Percentiles rank a stretch among this genome's conserved stretches.
Evolutionary conservation across 2,797 vertebrate species (phyloP).

Genomic region (Acanthopagrus latus): DNA sequence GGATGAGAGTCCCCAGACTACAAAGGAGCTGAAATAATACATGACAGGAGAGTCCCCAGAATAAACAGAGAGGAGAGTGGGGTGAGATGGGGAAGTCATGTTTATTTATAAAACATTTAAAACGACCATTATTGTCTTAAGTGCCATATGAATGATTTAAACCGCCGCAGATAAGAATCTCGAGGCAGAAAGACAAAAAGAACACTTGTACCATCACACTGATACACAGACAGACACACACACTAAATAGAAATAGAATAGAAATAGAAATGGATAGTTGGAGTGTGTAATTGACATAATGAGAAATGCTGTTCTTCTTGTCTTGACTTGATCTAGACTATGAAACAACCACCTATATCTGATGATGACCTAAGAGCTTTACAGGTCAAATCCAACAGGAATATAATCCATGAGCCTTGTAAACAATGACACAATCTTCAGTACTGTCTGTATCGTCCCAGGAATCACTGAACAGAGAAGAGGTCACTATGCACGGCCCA

Average conservation of each 20-base stretch:
- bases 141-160: constrained; percentile 64
- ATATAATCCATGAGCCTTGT: background rate
- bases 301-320: constrained; percentile 22
- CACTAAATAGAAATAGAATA: too few relatives aligned
- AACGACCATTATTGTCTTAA: constrained; percentile 58
- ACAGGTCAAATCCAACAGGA: constrained; percentile 27
- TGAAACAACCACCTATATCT: constrained; percentile 14
- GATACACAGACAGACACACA: background rate
- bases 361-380: constrained; percentile 16
- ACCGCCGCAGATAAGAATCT: constrained; percentile 34
- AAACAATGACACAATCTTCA: constrained; percentile 20
- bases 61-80: constrained; percentile 43
- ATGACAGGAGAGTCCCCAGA: constrained; percentile 43
- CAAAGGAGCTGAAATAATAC: constrained; percentile 56
- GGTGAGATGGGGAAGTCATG: constrained; percentile 35
- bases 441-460: background rate
- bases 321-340: background rate
- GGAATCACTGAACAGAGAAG: constrained; percentile 13
- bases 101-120: constrained; percentile 66
- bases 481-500: background rate
- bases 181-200: constrained; percentile 28
- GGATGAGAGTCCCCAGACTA: constrained; percentile 48
- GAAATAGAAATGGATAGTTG: constrained; percentile 34
- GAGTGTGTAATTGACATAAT: constrained; percentile 27
- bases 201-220: constrained; percentile 29